Percentiles rank a stretch among this genome's conserved stretches.
Conservation (phyloP, 2,888 invertebrate genomes). For the Drosophila anceps region DNA sequence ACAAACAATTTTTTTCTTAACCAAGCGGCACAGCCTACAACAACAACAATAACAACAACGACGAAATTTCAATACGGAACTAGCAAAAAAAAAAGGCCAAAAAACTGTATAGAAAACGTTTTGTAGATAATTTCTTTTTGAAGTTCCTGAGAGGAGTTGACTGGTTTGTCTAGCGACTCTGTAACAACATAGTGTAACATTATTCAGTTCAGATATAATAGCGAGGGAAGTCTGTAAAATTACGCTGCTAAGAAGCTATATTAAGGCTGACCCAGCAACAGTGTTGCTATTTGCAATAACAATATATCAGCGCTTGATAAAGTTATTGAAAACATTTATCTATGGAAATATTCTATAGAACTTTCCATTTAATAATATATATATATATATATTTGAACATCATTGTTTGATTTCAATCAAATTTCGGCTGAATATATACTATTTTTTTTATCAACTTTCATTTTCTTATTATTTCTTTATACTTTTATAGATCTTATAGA, state of each 20-base stretch:
- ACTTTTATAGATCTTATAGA: too few species aligned
- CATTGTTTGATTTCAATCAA: background rate
- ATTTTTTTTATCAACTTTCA: too few species aligned
- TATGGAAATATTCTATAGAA: background rate
- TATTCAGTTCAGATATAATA: background rate
- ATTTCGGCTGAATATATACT: background rate
- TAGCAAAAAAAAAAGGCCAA: slow-evolving; percentile 7
- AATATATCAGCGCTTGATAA: too few species aligned
- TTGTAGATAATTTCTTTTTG: background rate
- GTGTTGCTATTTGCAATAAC: background rate
- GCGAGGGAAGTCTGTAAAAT: background rate
- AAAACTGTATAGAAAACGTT: slow-evolving; percentile 20
- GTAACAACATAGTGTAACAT: background rate
- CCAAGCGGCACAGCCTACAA: slow-evolving; percentile 12
- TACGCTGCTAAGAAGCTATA: background rate
- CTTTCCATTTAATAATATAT: background rate
- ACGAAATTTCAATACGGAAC: slow-evolving; percentile 57
- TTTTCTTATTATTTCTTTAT: too few species aligned
- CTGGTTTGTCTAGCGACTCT: background rate
- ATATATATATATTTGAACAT: too few species aligned
- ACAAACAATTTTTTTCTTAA: slow-evolving; percentile 32
- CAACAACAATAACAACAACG: slow-evolving; percentile 8
- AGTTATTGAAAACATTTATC: background rate
- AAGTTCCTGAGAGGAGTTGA: background rate
- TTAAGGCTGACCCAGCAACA: background rate